Base-by-base conservation (phyloP, 2,797 vertebrate species). In the Eulemur mongoz region DNA sequence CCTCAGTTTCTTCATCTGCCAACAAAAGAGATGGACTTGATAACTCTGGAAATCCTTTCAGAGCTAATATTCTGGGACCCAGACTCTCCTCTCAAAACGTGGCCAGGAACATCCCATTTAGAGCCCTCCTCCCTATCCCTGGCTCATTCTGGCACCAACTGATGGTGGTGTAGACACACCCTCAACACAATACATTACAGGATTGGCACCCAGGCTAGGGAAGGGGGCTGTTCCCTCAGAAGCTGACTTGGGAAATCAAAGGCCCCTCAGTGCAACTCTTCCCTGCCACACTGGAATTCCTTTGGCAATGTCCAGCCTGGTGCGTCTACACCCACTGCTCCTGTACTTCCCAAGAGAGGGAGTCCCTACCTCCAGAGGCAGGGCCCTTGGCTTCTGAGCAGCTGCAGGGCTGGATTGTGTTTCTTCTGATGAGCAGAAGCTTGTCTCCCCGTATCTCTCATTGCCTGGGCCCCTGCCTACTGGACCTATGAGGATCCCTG, bases 1-100 rank as follows among this genome's bases (percentile, higher is more conserved):
- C n/a, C 75, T 96, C 69, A 38, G n/a, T 92, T 92, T 94, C 40
- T 73, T 67, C 48, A 73, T 61, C 27, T 65, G 40, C 35, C 38
- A 40, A 76, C 30, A 45, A 89, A 13, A 84, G 12, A 50, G 45
- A 76, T 50, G 59, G 22, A 15, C 17, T 79, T 94, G 81, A 69
- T 79, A 61, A 72, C 14, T 72, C 57, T 84, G 85, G 61, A 38
- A n/a, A 76, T 73, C n/a, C 45, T 82, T 89, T 78, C 48, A 87
- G 75, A 89, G 52, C 57, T 72, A 50, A 81, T 12, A 11, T 80
- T 85, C 63, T 92, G 17, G 67, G 50, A 30, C 30, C n/a, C 52
- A 82, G 59, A 59, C 35, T 88, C 15, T 78, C 8, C 52, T 45
- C 50, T 76, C 5, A 35, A 80, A 75, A 93, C 5, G 4, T 89